These are phyloP conservation scores for Triplophysa siluroides DNA, from an alignment of 2,113 vertebrate species.

Conservation along the genomic window DNA sequence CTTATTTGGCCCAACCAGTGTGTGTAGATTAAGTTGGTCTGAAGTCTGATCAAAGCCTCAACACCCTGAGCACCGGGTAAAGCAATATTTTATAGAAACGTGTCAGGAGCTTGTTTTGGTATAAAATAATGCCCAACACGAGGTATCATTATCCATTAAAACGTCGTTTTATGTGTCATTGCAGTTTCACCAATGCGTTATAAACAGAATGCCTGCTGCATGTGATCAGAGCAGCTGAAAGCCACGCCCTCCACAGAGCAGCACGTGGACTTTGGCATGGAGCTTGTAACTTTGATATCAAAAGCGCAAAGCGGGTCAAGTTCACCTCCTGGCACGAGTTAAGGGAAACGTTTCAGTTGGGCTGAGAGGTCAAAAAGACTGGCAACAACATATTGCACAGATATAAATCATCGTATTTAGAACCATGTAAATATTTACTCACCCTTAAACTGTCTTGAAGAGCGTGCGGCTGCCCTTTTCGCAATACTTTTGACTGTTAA, in stretches of 20 bases:
- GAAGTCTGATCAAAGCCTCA: constrained; percentile 48
- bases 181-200: constrained; percentile 27
- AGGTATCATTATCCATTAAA: constrained; percentile 6
- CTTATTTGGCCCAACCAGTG: not conserved
- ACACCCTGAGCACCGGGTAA: constrained; percentile 19
- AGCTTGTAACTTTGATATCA: constrained; percentile 42
- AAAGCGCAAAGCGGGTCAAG: constrained; percentile 2
- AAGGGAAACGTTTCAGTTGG: not conserved
- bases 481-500: no score
- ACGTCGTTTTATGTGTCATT: constrained; percentile 19
- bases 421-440: no score
- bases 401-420: not conserved
- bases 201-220: constrained; percentile 67
- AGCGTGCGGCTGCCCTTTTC: no score
- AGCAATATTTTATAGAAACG: constrained; percentile 38
- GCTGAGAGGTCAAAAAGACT: not conserved
- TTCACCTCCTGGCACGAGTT: not conserved
- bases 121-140: not conserved
- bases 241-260: constrained; percentile 61
- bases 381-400: not conserved
- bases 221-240: constrained; percentile 60
- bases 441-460: no score
- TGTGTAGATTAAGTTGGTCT: constrained; percentile 63
- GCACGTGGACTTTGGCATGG: constrained; percentile 79
- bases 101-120: not conserved